Evolutionary conservation across 1,140 invertebrate species (phyloP), one percentile per base, ranked within the genome.

Genomic region (Lysiphlebus fabarum): DNA sequence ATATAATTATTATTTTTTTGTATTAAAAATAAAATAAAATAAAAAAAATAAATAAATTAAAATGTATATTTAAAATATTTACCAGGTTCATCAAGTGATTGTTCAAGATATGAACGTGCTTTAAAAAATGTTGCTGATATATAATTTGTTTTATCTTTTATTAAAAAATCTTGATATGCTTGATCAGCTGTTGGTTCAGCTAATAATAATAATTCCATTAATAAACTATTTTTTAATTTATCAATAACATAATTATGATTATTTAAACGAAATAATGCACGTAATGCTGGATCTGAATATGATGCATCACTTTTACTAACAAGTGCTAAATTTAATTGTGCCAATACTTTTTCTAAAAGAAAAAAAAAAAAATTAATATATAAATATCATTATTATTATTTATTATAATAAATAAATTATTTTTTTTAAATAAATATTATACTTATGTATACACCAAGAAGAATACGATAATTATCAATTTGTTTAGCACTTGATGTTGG

Each of bases 221-320:
- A 77, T 4, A 87, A 87, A 61, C 90, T 93, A 62, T 90, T 84
- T 66, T 92, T 88, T 26, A 96, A 78, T 42, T 92, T 91, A 79
- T 94, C 95, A 7, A 96, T 78, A 57, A 98, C 89, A 70, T 98
- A 96, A 77, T 96, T 90, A 61, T 92, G 92, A 73, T 97, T 97
- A 76, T 96, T 96, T 14, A 96, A 78, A 6, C 91, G 83, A 71
- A 96, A 96, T 40, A 96, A 85, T 47, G 92, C 88, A 68, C 90
- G 89, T 8, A 96, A 82, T 26, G 88, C 89, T 51, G 84, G 78
- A 71, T 95, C 93, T 37, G 84, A 86, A 64, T 94, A 95, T 5
- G 79, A 78, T 62, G 88, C 85, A 64, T 94, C 92, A 72, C 90
- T 92, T 77, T 93, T 94, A 68, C 85, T 92, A 33, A 91, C 82